Evolutionary conservation across 1,140 invertebrate species (phyloP).

Genomic region (Atopsyche davidsoni): DNA sequence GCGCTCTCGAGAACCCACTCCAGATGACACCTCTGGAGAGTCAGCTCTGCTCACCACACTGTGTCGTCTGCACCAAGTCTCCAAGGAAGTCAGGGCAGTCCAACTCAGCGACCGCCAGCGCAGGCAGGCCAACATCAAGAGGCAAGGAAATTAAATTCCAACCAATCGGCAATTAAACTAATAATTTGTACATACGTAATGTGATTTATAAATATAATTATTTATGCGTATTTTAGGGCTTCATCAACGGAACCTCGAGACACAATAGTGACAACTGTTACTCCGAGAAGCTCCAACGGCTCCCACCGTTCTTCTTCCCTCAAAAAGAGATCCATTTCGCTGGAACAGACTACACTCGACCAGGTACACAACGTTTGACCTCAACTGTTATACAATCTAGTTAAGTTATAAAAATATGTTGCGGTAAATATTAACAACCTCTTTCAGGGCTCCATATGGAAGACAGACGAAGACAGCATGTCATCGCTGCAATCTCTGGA

Average conservation of each 20-base stretch:
- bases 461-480: constrained; percentile 69
- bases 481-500: constrained; percentile 74
- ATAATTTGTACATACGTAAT: neutral
- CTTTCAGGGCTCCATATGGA: constrained; percentile 55
- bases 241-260: constrained; percentile 46
- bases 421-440: constrained; percentile 1
- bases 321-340: constrained; percentile 46
- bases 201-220: constrained; percentile 2
- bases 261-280: constrained; percentile 38
- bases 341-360: constrained; percentile 52
- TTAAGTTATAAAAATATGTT: constrained; percentile 8
- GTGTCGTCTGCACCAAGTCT: constrained; percentile 35
- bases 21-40: constrained; percentile 33
- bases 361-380: constrained; percentile 40
- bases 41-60: constrained; percentile 32
- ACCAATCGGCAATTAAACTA: neutral
- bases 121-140: constrained; percentile 36
- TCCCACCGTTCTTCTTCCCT: constrained; percentile 42
- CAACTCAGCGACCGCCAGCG: constrained; percentile 41
- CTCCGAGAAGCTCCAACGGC: constrained; percentile 34
- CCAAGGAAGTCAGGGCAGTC: constrained; percentile 43
- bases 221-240: constrained; percentile 33
- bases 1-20: constrained; percentile 42
- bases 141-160: constrained; percentile 31
- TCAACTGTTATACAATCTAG: constrained; percentile 7